Conservation (phyloP, 1,140 invertebrate genomes). For the Drosophila lacteicornis region DNA sequence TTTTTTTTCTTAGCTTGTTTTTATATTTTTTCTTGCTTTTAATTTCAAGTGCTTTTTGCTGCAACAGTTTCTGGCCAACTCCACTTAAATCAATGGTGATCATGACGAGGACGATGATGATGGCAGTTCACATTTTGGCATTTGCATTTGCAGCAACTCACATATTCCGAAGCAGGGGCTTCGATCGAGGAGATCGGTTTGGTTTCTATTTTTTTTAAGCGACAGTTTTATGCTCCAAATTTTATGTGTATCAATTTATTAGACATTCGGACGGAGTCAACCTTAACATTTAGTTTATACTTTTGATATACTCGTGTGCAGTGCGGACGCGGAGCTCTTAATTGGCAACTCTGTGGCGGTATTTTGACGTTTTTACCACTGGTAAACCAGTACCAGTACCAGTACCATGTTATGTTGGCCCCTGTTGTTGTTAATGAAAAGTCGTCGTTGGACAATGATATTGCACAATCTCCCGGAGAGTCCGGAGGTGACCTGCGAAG, state of each 20-base stretch:
- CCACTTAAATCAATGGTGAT: constrained; percentile 74
- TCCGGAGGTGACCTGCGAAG: constrained; percentile 44
- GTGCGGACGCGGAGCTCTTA: constrained; percentile 63
- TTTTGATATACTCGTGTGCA: constrained; percentile 57
- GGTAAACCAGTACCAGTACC: constrained; percentile 12
- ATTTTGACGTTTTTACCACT: constrained; percentile 55
- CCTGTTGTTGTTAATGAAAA: constrained; percentile 73
- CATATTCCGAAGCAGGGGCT: constrained; percentile 17
- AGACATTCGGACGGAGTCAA: constrained; percentile 65
- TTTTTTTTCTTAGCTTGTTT: constrained; percentile 26
- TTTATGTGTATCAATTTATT: constrained; percentile 80
- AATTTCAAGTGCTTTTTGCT: constrained; percentile 59
- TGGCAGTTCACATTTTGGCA: constrained; percentile 78
- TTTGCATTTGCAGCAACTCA: constrained; percentile 69
- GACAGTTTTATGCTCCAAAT: constrained; percentile 82
- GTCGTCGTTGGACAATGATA: constrained; percentile 63
- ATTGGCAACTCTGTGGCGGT: constrained; percentile 66
- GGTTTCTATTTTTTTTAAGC: constrained; percentile 26
- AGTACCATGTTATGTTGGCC: neutral
- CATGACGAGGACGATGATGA: constrained; percentile 41
- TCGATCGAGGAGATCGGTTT: constrained; percentile 17
- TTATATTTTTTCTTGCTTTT: constrained; percentile 37
- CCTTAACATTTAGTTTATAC: constrained; percentile 76
- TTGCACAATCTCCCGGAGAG: constrained; percentile 62
- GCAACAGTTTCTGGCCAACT: constrained; percentile 69